Evolutionary conservation across 2,888 invertebrate genomes (phyloP).

Genomic region (Caenorhabditis becei): DNA sequence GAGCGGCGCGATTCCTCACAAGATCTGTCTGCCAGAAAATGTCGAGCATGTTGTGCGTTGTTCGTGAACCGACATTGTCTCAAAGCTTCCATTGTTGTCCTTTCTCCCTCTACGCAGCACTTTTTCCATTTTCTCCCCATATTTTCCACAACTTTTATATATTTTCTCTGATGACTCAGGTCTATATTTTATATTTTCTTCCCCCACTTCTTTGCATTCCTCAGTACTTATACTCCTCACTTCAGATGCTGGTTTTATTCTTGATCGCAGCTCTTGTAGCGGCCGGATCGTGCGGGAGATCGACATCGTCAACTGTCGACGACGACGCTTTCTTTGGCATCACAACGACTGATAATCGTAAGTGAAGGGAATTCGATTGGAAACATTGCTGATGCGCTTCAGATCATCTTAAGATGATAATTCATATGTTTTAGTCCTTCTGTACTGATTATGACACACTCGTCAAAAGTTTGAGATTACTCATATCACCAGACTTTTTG

Average conservation of each 20-base stretch:
- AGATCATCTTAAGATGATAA: too few relatives aligned
- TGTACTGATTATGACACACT: background rate
- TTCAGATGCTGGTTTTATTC: constrained; percentile 17
- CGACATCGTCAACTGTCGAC: constrained; percentile 23
- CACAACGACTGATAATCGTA: constrained; percentile 52
- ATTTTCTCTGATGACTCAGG: constrained; percentile 34
- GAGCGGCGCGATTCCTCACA: background rate
- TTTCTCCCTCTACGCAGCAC: constrained; percentile 32
- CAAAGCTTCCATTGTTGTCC: constrained; percentile 37
- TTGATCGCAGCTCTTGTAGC: constrained; percentile 8
- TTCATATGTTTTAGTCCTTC: background rate
- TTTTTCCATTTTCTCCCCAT: constrained; percentile 14
- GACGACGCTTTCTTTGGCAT: constrained; percentile 53
- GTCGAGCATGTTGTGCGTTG: constrained; percentile 10
- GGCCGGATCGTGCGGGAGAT: constrained; percentile 17
- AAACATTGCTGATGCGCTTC: background rate
- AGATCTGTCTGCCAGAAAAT: constrained; percentile 4
- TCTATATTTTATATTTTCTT: constrained; percentile 30
- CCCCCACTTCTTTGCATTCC: constrained; percentile 5
- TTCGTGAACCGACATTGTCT: constrained; percentile 46
- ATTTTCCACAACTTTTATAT: constrained; percentile 6
- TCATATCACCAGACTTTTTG: background rate
- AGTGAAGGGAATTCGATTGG: constrained; percentile 5
- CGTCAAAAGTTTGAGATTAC: too few relatives aligned
- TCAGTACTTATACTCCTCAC: background rate